Conservation (phyloP, 2,113 vertebrate genomes). For the Apteryx mantelli region DNA sequence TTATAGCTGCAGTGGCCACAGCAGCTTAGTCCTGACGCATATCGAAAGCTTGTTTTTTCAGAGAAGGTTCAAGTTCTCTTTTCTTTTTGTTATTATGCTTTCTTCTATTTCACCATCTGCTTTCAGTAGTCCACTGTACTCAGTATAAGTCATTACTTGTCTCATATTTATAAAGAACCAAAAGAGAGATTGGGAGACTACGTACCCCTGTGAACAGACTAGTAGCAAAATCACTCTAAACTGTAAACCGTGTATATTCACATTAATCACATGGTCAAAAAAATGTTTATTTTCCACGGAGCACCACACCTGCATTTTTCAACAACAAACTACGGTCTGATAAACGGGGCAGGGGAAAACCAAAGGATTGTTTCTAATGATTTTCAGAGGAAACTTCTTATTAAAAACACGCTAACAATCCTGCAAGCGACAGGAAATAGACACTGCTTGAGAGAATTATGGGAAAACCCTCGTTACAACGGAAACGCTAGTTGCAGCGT, state of each 20-base stretch:
- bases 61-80: background rate
- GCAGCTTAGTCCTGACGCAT: background rate
- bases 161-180: rapidly evolving
- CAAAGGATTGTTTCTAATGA: background rate
- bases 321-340: background rate
- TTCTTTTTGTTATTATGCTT: rapidly evolving
- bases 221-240: background rate
- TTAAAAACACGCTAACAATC: background rate
- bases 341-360: background rate
- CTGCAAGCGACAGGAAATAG: background rate
- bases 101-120: background rate
- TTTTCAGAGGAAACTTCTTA: background rate
- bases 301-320: background rate
- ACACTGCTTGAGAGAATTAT: rapidly evolving
- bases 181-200: background rate
- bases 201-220: rapidly evolving
- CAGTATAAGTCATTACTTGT: rapidly evolving
- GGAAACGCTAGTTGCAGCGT: background rate
- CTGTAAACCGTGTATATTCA: background rate
- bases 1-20: background rate
- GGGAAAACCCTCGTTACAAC: rapidly evolving
- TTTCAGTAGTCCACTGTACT: background rate
- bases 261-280: background rate
- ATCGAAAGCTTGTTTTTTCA: background rate
- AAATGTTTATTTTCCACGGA: background rate